These are phyloP conservation scores for Molossus alvarezi DNA, from an alignment of 2,797 vertebrate genomes.

Conservation along the genomic window DNA sequence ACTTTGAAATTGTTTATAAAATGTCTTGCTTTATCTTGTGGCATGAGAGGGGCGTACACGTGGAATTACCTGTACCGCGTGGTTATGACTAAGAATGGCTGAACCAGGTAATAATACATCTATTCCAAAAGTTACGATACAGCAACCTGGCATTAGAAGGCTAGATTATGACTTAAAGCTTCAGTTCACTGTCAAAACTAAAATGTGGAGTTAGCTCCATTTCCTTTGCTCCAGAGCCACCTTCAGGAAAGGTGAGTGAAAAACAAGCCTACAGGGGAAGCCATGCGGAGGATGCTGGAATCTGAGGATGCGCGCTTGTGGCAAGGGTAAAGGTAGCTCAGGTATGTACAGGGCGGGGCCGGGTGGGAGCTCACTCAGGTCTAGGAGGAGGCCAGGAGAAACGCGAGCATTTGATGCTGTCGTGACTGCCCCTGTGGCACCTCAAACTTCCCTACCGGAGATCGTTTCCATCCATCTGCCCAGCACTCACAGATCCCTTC, in stretches of 20 bases:
- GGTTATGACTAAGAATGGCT: slow-evolving; percentile 67
- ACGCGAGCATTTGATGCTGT: fast-evolving
- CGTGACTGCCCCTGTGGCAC: background rate
- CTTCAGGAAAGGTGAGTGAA: slow-evolving; percentile 69
- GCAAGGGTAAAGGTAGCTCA: background rate
- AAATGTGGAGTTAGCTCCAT: slow-evolving; percentile 41
- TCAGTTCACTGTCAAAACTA: slow-evolving; percentile 79
- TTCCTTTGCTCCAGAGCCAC: slow-evolving; percentile 62
- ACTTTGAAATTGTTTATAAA: slow-evolving; percentile 85
- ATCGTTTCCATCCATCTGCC: background rate
- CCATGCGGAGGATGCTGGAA: slow-evolving; percentile 47
- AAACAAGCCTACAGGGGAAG: slow-evolving; percentile 70
- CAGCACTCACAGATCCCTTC: background rate
- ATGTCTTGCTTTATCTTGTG: slow-evolving; percentile 78
- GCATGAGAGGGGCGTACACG: slow-evolving; percentile 73
- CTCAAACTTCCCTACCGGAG: background rate
- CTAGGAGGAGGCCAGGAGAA: background rate
- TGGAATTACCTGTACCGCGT: slow-evolving; percentile 70
- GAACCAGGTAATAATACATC: slow-evolving; percentile 80
- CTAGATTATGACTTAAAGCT: slow-evolving; percentile 90
- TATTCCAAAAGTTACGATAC: slow-evolving; percentile 80
- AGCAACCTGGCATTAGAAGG: slow-evolving; percentile 81
- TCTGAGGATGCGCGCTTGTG: background rate
- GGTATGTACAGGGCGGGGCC: background rate
- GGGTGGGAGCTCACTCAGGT: background rate